phyloP scores from a whole-genome alignment of 2,797 vertebrate species.

The Sebastes vulpes region DNA sequence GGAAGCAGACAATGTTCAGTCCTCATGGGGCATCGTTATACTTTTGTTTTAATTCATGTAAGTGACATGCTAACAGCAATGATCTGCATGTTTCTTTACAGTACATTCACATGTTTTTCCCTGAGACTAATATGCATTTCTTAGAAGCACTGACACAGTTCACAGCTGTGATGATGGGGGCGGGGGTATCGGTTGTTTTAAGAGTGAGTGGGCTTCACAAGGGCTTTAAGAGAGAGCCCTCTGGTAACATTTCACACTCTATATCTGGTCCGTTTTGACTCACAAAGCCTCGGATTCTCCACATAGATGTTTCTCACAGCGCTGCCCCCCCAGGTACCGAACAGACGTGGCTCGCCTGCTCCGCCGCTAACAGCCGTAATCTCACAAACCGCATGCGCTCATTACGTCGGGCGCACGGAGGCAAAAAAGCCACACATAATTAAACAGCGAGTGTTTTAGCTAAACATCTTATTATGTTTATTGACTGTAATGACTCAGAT shows the following conservation, averaged over 20 bases:
- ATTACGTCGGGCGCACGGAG: conserved; percentile 17
- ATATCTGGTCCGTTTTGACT: conserved; percentile 55
- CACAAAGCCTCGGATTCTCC: conserved; percentile 57
- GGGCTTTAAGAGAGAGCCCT: conserved; percentile 55
- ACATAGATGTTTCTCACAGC: conserved; percentile 32
- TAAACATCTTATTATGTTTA: conserved; percentile 63
- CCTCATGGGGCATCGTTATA: not conserved
- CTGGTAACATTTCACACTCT: conserved; percentile 66
- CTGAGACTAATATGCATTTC: conserved; percentile 32
- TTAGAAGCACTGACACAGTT: conserved; percentile 44
- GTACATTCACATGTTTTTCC: not conserved
- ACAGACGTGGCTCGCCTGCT: conserved; percentile 29
- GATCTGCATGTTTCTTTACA: conserved; percentile 24
- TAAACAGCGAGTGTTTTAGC: conserved; percentile 50
- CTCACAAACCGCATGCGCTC: conserved; percentile 32
- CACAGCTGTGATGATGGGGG: conserved; percentile 17
- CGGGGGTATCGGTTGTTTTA: conserved; percentile 48
- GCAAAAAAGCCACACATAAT: conserved; percentile 46
- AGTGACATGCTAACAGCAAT: not conserved
- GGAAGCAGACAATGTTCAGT: not conserved
- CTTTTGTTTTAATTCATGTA: conserved; percentile 19
- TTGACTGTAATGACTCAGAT: conserved; percentile 48
- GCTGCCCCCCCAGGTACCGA: conserved; percentile 33
- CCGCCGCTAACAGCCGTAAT: conserved; percentile 31
- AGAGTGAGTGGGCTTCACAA: conserved; percentile 49